phyloP scores from a whole-genome alignment of 2,888 invertebrate genomes.

The Micoletzkya japonica region DNA sequence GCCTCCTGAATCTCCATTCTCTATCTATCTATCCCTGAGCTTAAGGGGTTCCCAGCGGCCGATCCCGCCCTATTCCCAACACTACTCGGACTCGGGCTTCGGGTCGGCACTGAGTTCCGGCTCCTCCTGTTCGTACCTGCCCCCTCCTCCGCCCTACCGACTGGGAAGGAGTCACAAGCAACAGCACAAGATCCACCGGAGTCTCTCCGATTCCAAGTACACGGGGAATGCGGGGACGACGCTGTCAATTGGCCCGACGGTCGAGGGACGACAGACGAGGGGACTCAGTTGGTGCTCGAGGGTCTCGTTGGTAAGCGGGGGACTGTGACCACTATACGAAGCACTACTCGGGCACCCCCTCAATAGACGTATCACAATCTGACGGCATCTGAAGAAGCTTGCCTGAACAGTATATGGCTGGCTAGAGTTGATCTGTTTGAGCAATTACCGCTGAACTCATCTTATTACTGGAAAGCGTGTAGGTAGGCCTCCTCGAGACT shows the following conservation, averaged over 20 bases:
- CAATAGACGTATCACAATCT: no score
- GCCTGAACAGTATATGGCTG: no score
- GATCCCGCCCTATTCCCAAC: constrained; percentile 54
- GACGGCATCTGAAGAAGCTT: no score
- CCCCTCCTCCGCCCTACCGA: constrained; percentile 59
- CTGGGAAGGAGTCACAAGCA: constrained; percentile 29
- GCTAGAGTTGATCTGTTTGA: no score
- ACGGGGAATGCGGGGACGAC: constrained; percentile 33
- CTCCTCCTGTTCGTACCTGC: constrained; percentile 55
- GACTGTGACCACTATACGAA: no score
- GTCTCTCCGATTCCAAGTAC: constrained; percentile 56
- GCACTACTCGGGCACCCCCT: no score
- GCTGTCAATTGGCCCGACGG: constrained; percentile 27
- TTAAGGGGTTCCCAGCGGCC: constrained; percentile 40
- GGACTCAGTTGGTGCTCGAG: constrained; percentile 30
- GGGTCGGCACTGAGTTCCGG: constrained; percentile 55
- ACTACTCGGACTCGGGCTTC: constrained; percentile 62
- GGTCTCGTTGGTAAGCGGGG: constrained; percentile 25
- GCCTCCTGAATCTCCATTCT: constrained; percentile 3
- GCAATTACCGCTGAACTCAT: neutral
- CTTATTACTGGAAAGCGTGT: neutral
- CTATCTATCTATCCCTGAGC: constrained; percentile 25
- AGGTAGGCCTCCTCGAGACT: no score
- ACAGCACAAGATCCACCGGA: constrained; percentile 55
- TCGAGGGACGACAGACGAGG: constrained; percentile 19